Evolutionary conservation across 1,140 invertebrate genomes (phyloP).

Genomic region (Hydropsyche tenuis): DNA sequence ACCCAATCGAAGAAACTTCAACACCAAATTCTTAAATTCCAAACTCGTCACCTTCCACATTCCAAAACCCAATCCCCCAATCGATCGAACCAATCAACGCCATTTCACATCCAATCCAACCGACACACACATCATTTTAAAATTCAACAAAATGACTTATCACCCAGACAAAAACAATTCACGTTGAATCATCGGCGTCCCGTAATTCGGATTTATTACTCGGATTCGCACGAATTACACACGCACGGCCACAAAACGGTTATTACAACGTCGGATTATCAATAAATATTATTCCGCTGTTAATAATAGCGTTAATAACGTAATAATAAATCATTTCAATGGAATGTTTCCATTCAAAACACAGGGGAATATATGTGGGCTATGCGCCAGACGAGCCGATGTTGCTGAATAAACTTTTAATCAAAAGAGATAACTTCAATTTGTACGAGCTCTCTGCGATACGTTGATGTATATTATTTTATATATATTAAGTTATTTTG

Average conservation of each 20-base stretch:
- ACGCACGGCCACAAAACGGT: slow-evolving; percentile 5
- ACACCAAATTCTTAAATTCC: too few relatives aligned
- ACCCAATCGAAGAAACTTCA: too few relatives aligned
- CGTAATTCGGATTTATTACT: slow-evolving; percentile 8
- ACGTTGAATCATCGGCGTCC: neutral
- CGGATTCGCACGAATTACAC: neutral
- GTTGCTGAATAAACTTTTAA: slow-evolving; percentile 10
- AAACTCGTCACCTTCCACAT: too few relatives aligned
- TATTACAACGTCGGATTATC: slow-evolving; percentile 23
- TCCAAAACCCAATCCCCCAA: too few relatives aligned
- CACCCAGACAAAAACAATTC: slow-evolving; percentile 7
- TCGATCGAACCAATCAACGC: too few relatives aligned
- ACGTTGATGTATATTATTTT: too few relatives aligned
- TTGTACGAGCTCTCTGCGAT: neutral
- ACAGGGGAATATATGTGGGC: neutral
- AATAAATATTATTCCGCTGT: slow-evolving; percentile 26
- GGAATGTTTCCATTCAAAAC: slow-evolving; percentile 24
- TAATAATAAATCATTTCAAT: slow-evolving; percentile 26
- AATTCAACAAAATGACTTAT: too few relatives aligned
- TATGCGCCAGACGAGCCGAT: neutral
- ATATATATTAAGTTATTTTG: too few relatives aligned
- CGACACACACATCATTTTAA: too few relatives aligned
- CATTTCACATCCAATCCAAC: too few relatives aligned
- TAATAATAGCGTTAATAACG: slow-evolving; percentile 28
- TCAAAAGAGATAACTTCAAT: slow-evolving; percentile 18